A percentile compares a stretch with the other conserved stretches of the same genome.
Conservation (phyloP, 2,113 vertebrate genomes). For the Dipodomys spectabilis region DNA sequence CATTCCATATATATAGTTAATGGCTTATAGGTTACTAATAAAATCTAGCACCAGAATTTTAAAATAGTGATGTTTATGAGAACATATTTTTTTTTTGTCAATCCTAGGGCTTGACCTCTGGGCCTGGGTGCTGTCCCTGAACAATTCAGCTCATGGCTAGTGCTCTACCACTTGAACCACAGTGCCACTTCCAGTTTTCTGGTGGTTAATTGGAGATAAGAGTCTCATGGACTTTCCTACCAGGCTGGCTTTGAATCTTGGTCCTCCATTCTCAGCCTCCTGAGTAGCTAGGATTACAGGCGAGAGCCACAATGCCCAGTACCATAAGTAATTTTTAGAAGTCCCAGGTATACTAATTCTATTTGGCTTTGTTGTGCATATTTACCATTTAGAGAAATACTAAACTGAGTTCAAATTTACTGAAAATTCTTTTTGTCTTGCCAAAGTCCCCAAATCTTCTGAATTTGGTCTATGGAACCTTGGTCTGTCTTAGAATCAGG, state of each 20-base stretch:
- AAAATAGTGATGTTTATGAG: neutral
- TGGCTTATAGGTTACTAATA: conserved; percentile 9
- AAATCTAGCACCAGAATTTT: conserved; percentile 13
- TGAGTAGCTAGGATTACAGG: no score
- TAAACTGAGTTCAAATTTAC: conserved; percentile 32
- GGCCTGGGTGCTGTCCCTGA: no score
- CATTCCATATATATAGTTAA: neutral
- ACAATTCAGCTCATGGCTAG: no score
- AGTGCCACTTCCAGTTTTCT: no score
- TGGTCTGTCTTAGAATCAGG: neutral
- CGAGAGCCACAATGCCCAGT: no score
- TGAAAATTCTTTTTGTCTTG: conserved; percentile 8
- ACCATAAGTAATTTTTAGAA: neutral
- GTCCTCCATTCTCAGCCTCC: no score
- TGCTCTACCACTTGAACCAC: no score
- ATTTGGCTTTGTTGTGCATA: neutral
- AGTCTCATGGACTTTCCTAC: no score
- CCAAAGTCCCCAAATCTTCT: neutral
- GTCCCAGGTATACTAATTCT: neutral
- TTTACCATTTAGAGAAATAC: conserved; percentile 39
- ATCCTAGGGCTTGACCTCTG: no score
- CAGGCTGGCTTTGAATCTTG: no score
- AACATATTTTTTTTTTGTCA: neutral
- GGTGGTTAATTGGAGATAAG: no score
- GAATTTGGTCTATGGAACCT: neutral